phyloP scores from a whole-genome alignment of 2,797 vertebrate species.

The Gallinago nigripennis region DNA sequence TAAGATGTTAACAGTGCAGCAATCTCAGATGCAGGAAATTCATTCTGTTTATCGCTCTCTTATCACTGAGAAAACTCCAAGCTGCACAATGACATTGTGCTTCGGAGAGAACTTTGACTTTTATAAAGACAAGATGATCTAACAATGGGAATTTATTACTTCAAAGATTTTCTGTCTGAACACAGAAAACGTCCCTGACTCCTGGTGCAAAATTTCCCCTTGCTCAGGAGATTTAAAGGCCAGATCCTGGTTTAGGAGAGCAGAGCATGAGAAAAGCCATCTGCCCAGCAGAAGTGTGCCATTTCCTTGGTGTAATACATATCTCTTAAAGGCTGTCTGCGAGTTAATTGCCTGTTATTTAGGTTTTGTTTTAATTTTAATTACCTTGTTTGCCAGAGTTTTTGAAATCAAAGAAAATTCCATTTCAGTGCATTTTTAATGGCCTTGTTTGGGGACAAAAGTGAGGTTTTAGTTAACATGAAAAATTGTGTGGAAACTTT shows the following conservation, averaged over 20 bases:
- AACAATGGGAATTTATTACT: slow-evolving; percentile 4
- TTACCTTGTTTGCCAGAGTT: not conserved
- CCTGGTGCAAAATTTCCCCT: not conserved
- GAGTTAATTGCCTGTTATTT: not conserved
- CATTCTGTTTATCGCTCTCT: not conserved
- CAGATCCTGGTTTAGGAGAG: not conserved
- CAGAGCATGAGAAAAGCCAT: not conserved
- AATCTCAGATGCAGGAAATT: not conserved
- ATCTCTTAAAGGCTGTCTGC: not conserved
- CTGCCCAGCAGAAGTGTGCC: not conserved
- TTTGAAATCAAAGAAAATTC: not conserved
- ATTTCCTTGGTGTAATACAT: not conserved
- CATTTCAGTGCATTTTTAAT: not conserved
- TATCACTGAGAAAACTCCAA: not conserved
- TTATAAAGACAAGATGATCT: not conserved
- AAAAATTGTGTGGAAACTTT: not conserved
- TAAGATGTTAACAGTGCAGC: not conserved
- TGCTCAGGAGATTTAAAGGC: not conserved
- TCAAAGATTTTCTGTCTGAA: not conserved
- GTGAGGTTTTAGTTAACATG: not conserved
- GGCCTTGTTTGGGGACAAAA: not conserved
- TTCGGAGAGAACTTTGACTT: slow-evolving; percentile 56
- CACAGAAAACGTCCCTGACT: not conserved
- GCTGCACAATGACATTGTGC: not conserved
- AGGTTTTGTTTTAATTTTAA: not conserved